Percentiles rank a stretch among this genome's conserved stretches.
Evolutionary conservation across 2,797 vertebrate genomes (phyloP).

Genomic region (Melanotaenia parkinsoni): DNA sequence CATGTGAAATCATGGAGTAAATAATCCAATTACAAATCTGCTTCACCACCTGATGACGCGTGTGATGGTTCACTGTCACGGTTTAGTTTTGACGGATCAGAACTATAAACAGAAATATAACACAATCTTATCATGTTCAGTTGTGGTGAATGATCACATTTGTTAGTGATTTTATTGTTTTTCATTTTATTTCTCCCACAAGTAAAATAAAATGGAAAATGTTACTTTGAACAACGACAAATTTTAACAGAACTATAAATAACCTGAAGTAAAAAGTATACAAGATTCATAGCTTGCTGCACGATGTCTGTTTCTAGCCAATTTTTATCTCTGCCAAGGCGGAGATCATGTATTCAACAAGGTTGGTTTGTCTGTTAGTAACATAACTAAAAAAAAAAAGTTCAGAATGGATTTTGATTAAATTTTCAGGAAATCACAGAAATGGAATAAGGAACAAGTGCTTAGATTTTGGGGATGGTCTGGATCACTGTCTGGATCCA

Average conservation of each 20-base stretch:
- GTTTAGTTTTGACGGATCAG: slow-evolving; percentile 5
- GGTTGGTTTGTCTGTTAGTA: too few relatives aligned
- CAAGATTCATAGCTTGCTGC: neutral
- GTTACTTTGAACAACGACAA: neutral
- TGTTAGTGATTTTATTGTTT: neutral
- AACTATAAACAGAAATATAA: slow-evolving; percentile 1
- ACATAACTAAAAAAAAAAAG: too few relatives aligned
- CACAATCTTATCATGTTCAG: neutral
- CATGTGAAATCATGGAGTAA: slow-evolving; percentile 12
- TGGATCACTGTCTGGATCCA: too few relatives aligned
- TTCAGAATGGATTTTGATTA: too few relatives aligned
- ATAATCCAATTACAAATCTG: slow-evolving; percentile 2
- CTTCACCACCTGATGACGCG: neutral
- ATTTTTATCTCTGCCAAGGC: neutral
- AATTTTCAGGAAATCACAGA: too few relatives aligned
- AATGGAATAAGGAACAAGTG: too few relatives aligned
- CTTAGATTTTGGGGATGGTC: too few relatives aligned
- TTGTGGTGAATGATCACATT: neutral
- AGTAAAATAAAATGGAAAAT: neutral
- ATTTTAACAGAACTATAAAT: neutral
- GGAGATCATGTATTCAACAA: too few relatives aligned
- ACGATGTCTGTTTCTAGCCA: neutral
- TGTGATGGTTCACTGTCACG: slow-evolving; percentile 4
- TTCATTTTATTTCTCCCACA: neutral
- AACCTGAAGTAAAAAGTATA: neutral